Percentiles rank a stretch among this genome's conserved stretches.
Conservation (phyloP, 2,888 invertebrate genomes). For the Pristionchus mayeri region DNA sequence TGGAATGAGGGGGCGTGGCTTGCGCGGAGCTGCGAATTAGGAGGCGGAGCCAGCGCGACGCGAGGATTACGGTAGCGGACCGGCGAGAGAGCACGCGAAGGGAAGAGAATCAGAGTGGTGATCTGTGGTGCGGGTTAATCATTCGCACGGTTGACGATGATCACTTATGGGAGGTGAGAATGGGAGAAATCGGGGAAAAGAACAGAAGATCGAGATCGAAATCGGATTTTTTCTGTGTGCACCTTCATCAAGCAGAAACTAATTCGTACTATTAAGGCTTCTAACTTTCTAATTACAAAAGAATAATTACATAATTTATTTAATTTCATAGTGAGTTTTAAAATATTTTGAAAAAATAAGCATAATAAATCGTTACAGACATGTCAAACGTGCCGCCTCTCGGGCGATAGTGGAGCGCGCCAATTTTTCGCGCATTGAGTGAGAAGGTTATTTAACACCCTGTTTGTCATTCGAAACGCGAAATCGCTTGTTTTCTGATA, state of each 20-base stretch:
- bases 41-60: not conserved
- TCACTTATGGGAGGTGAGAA: not conserved
- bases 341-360: not conserved
- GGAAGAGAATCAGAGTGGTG: not conserved
- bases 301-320: not conserved
- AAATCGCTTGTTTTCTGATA: not conserved
- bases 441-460: constrained; percentile 27
- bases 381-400: not conserved
- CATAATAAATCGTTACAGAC: not conserved
- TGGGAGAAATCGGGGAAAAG: not conserved
- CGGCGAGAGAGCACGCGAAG: not conserved
- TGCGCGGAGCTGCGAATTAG: not conserved
- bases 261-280: not conserved
- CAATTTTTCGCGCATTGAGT: not conserved
- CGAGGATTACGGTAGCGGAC: constrained; percentile 21
- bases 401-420: not conserved
- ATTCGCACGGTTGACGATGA: not conserved
- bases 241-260: not conserved
- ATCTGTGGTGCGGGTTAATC: constrained; percentile 19
- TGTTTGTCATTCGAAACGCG: not conserved
- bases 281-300: not conserved
- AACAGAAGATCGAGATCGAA: constrained; percentile 2
- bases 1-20: not conserved
- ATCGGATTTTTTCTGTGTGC: not conserved
- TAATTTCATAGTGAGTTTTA: not conserved